Base-by-base conservation (phyloP, 2,797 vertebrate genomes). In the Lacerta agilis region DNA sequence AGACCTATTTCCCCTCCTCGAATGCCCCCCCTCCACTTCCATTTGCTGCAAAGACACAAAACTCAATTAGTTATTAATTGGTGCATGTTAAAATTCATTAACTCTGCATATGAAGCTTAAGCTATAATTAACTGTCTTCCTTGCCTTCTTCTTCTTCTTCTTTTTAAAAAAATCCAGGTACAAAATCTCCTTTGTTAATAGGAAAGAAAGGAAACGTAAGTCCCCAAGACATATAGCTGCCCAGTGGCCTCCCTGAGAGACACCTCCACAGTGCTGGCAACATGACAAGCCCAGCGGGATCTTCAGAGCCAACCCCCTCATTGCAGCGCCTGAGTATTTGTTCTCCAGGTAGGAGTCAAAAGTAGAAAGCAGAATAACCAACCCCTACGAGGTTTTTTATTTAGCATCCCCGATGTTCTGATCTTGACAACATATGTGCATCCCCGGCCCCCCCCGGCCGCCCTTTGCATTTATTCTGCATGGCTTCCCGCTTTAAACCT, bases 61-160 rank as follows among this genome's bases (percentile, higher is more conserved):
- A 97, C 96, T 94, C 96, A 97, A 97, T 98, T 98, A 98, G 95
- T 95, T 97, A 97, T 96, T 98, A 98, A 98, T 97, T 97, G 97
- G 97, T 96, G 94, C 96, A 95, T 79, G 97, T 97, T 97, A 97
- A 97, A 97, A 97, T 98, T 97, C 97, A 98, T 98, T 97, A 98
- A 97, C 95, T 97, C 92, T 93, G 94, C 95, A 93, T 96, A 95
- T 96, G 96, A 97, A 96, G 95, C 94, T 95, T 95, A 94, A 92
- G 91, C 95, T 96, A 94, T 98, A 98, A 98, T 98, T 97, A 98
- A 96, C 97, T 97, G 96, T 97, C 97, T 97, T 96, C 92, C 95
- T 92, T 94, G 95, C 95, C 95, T 96, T 96, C 36, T 96, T 11
- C 71, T 72, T 13, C 96, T 33, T 33, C 33, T 33, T n/a, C n/a